Percentiles rank a stretch among this genome's conserved stretches.
These are phyloP conservation scores for Epizoanthus illoricatus DNA, from an alignment of 92 coral and sea anemone species.

Conservation along the genomic window DNA sequence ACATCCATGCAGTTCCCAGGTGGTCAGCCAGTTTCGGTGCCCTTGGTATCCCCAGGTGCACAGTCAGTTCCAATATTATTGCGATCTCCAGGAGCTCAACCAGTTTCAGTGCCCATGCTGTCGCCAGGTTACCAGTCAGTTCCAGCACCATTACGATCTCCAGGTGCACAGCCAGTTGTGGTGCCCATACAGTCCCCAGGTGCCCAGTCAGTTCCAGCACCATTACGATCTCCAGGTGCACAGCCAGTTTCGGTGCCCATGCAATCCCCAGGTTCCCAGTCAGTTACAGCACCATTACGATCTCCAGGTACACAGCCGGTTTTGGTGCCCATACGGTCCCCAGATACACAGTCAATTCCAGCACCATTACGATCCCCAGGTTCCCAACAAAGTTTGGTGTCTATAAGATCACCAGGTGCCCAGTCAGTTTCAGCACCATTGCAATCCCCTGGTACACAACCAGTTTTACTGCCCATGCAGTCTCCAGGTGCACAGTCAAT, in stretches of 20 bases:
- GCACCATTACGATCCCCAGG: constrained; percentile 4
- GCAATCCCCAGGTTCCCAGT: neutral
- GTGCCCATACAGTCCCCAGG: neutral
- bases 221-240: neutral
- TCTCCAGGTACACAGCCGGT: neutral
- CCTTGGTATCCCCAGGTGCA: neutral
- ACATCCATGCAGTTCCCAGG: neutral
- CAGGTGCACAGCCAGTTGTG: neutral
- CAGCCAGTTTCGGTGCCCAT: neutral
- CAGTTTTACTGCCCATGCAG: neutral
- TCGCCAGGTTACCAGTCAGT: neutral
- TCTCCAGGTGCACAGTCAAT: neutral
- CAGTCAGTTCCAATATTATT: neutral
- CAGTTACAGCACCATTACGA: neutral
- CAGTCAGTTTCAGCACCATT: neutral
- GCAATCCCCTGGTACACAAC: constrained; percentile 12
- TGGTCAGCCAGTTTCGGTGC: neutral
- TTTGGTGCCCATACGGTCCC: neutral
- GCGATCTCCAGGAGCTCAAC: constrained; percentile 1
- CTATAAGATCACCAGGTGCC: neutral
- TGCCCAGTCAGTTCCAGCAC: neutral
- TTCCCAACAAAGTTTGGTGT: neutral
- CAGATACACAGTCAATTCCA: neutral
- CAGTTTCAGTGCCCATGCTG: neutral
- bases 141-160: neutral